These are phyloP conservation scores for Spinus pinus DNA, from an alignment of 2,797 vertebrate species.

Conservation along the genomic window DNA sequence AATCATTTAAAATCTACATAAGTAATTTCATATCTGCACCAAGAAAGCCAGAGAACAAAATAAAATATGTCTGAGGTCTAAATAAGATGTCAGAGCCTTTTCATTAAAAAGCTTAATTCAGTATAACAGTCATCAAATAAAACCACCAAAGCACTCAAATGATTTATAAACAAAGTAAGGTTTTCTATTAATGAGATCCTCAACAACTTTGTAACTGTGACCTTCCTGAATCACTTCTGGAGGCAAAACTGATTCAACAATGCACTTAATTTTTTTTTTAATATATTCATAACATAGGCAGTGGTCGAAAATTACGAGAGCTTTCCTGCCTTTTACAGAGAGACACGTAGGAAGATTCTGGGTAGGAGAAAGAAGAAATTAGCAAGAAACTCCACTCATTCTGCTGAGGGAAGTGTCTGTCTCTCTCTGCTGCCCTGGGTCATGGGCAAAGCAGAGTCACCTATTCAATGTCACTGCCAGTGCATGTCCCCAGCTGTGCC, in stretches of 20 bases:
- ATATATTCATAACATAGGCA: background rate
- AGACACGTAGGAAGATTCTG: background rate
- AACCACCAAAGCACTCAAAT: background rate
- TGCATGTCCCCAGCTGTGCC: background rate
- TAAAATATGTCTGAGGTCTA: background rate
- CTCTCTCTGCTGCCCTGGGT: background rate
- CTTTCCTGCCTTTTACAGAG: background rate
- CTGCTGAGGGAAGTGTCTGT: background rate
- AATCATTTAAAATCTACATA: slow-evolving; percentile 27
- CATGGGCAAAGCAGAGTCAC: background rate
- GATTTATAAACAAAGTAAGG: background rate
- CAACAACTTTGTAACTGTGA: background rate
- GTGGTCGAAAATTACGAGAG: background rate
- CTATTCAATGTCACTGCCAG: background rate
- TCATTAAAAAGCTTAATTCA: background rate
- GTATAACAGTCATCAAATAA: background rate
- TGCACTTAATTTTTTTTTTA: background rate
- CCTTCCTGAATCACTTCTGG: background rate
- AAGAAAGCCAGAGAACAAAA: slow-evolving; percentile 33
- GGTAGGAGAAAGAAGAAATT: background rate
- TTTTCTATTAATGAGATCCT: background rate
- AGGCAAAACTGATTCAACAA: background rate
- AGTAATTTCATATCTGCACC: slow-evolving; percentile 65
- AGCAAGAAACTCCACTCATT: background rate
- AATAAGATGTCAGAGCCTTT: background rate